These are phyloP conservation scores for Craseonycteris thonglongyai DNA, from an alignment of 2,113 vertebrate genomes.

Conservation along the genomic window DNA sequence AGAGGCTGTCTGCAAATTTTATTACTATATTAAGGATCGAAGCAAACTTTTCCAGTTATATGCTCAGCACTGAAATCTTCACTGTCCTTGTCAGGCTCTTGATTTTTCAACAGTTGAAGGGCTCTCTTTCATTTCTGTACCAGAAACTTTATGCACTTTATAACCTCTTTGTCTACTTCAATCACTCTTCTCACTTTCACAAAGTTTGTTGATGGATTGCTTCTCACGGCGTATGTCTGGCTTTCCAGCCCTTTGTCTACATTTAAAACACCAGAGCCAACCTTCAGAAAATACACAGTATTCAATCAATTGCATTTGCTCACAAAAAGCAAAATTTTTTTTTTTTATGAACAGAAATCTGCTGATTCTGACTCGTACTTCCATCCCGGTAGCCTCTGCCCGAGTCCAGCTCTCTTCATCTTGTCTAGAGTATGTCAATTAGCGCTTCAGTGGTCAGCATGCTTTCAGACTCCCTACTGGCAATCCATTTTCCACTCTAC, in stretches of 20 bases:
- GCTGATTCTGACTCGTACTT: conserved; percentile 46
- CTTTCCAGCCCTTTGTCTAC: conserved; percentile 59
- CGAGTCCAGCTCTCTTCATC: conserved; percentile 32
- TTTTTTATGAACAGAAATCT: conserved; percentile 46
- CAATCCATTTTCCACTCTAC: conserved; percentile 27
- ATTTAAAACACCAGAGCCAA: conserved; percentile 48
- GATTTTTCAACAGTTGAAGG: conserved; percentile 19
- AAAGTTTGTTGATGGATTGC: conserved; percentile 66
- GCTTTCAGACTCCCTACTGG: conserved; percentile 10
- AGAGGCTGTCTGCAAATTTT: conserved; percentile 38
- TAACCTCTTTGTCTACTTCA: conserved; percentile 52
- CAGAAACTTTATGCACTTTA: conserved; percentile 9
- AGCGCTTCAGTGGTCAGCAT: not conserved
- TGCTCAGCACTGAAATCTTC: conserved; percentile 33
- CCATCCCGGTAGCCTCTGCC: conserved; percentile 8
- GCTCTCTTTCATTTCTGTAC: conserved; percentile 21
- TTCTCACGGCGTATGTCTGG: conserved; percentile 10
- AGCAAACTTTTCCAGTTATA: conserved; percentile 43
- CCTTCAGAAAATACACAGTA: conserved; percentile 46
- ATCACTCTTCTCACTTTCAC: conserved; percentile 46
- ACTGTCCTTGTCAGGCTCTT: conserved; percentile 38
- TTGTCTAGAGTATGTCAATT: conserved; percentile 33
- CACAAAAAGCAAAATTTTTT: too few relatives aligned
- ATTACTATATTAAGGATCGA: conserved; percentile 19
- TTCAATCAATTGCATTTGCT: conserved; percentile 51